Evolutionary conservation across 2,888 invertebrate species (phyloP).

Genomic region (Spilarctia lutea): DNA sequence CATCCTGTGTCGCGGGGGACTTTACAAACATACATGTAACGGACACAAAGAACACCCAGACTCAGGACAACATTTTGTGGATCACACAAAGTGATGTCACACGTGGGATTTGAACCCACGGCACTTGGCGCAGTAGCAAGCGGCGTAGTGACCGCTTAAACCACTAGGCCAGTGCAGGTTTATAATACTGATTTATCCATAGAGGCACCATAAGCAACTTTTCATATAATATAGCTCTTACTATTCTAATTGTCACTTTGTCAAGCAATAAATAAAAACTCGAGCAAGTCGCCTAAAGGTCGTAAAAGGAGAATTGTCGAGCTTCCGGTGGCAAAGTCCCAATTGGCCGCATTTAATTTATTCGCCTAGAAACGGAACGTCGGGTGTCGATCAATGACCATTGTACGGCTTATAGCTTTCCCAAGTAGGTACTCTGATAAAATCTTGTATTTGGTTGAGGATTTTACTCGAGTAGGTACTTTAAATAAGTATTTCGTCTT

Average conservation of each 20-base stretch:
- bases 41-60: too few relatives aligned
- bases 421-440: not conserved
- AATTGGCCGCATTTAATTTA: constrained; percentile 51
- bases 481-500: not conserved
- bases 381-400: constrained; percentile 46
- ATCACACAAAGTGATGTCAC: too few relatives aligned
- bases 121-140: too few relatives aligned
- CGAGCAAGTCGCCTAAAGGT: constrained; percentile 32
- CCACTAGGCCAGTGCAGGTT: too few relatives aligned
- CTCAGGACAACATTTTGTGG: too few relatives aligned
- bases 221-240: constrained; percentile 28
- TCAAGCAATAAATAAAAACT: constrained; percentile 40
- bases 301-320: constrained; percentile 41
- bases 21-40: too few relatives aligned
- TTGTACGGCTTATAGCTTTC: constrained; percentile 27
- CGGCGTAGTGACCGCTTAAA: too few relatives aligned
- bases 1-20: too few relatives aligned
- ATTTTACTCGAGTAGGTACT: not conserved
- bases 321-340: constrained; percentile 38
- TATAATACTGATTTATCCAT: constrained; percentile 20
- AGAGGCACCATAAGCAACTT: constrained; percentile 12
- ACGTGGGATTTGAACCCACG: too few relatives aligned
- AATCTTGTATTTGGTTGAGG: not conserved
- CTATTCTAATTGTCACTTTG: constrained; percentile 39
- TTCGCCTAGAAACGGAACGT: constrained; percentile 40